Conservation (phyloP, 2,888 invertebrate genomes). For the Tromatobia lineatoria region DNA sequence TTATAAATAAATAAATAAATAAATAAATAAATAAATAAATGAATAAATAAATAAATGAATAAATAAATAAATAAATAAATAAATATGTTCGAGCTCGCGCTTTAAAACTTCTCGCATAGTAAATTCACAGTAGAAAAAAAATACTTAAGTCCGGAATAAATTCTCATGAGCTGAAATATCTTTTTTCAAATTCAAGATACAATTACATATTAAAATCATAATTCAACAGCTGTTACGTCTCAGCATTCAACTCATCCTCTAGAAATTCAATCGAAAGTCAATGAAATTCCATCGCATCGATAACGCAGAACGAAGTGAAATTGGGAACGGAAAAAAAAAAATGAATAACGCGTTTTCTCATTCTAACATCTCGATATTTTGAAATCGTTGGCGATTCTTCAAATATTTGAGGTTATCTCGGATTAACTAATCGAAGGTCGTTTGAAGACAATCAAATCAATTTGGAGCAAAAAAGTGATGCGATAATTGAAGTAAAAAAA, state of each 20-base stretch:
- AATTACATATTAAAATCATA: background rate
- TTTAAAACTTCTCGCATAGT: too few relatives aligned
- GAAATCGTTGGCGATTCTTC: background rate
- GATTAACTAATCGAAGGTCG: slow-evolving; percentile 5
- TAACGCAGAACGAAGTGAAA: background rate
- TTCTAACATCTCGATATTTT: too few relatives aligned
- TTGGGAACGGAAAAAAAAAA: background rate
- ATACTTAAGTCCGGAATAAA: background rate
- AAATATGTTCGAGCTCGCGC: too few relatives aligned
- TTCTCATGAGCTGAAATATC: background rate
- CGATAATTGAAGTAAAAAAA: too few relatives aligned
- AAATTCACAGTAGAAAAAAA: too few relatives aligned
- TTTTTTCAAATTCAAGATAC: background rate
- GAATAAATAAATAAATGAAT: too few relatives aligned
- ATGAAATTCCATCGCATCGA: background rate
- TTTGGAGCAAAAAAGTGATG: background rate
- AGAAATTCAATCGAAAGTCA: background rate
- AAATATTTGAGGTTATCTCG: slow-evolving; percentile 13
- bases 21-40: too few relatives aligned
- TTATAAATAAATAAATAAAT: too few relatives aligned
- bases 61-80: too few relatives aligned
- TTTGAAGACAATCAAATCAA: background rate
- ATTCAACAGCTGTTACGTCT: background rate
- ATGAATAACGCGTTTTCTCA: background rate
- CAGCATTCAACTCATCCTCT: background rate